These are phyloP conservation scores for Aphelocoma coerulescens DNA, from an alignment of 2,113 vertebrate species.

Conservation along the genomic window DNA sequence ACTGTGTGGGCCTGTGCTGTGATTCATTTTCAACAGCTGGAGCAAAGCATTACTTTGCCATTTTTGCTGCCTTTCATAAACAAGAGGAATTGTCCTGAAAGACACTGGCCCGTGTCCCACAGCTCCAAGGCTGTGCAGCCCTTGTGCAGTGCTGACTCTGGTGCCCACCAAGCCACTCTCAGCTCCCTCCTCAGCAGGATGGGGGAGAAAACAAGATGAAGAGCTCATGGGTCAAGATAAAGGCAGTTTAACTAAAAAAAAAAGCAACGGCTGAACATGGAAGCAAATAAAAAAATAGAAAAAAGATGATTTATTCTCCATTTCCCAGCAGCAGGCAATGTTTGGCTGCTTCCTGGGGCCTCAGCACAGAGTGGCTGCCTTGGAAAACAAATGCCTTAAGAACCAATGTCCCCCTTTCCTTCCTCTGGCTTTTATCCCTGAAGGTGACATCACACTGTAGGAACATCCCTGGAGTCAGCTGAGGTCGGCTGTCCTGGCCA, in stretches of 20 bases:
- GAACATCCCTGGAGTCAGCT: not conserved
- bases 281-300: not conserved
- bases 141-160: not conserved
- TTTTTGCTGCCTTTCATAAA: not conserved
- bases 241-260: not conserved
- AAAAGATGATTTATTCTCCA: not conserved
- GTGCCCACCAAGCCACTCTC: not conserved
- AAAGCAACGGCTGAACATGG: not conserved
- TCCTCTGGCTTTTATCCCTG: not conserved
- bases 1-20: not conserved
- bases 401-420: not conserved
- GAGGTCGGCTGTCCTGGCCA: not conserved
- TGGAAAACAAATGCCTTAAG: not conserved
- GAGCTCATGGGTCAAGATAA: not conserved
- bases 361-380: not conserved
- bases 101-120: not conserved
- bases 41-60: not conserved
- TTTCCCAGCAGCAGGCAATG: not conserved
- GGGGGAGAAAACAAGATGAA: not conserved
- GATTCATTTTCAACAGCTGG: not conserved
- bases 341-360: not conserved
- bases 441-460: rapidly evolving
- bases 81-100: not conserved
- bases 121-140: not conserved
- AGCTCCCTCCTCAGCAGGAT: not conserved